phyloP scores from a whole-genome alignment of 2,113 vertebrate genomes.

The Tonatia bakeri region DNA sequence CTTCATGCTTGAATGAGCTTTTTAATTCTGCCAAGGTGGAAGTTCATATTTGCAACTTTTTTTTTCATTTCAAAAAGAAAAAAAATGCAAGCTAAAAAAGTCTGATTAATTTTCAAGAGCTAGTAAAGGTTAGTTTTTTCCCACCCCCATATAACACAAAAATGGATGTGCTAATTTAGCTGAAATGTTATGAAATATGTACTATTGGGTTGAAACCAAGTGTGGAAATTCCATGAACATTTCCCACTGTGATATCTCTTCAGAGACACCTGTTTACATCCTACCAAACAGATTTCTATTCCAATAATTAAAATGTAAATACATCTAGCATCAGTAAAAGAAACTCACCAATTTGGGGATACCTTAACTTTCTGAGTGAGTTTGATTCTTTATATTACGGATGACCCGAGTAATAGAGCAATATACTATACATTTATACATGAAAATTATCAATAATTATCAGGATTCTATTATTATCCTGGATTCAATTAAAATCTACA shows the following conservation, averaged over 20 bases:
- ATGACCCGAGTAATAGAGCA: background rate
- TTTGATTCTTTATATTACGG: background rate
- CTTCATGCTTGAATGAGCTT: conserved; percentile 29
- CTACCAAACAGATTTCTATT: conserved; percentile 48
- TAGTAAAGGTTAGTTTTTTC: conserved; percentile 58
- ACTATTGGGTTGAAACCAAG: conserved; percentile 60
- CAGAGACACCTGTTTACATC: conserved; percentile 66
- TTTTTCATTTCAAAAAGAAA: conserved; percentile 16
- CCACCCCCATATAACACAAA: conserved; percentile 57
- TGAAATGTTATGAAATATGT: conserved; percentile 75
- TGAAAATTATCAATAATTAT: background rate
- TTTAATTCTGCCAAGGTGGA: conserved; percentile 51
- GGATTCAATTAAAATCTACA: background rate
- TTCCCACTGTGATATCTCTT: conserved; percentile 63
- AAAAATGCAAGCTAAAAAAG: conserved; percentile 39
- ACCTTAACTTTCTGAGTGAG: background rate
- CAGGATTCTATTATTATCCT: background rate
- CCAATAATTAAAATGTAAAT: conserved; percentile 60
- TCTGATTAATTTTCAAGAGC: conserved; percentile 66
- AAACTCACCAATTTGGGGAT: background rate
- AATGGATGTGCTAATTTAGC: conserved; percentile 71
- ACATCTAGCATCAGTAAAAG: conserved; percentile 31
- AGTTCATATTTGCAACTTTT: conserved; percentile 50
- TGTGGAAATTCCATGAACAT: conserved; percentile 68
- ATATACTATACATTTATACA: background rate